Base-by-base conservation (phyloP, 2,888 invertebrate species). In the Ophion costatus region DNA sequence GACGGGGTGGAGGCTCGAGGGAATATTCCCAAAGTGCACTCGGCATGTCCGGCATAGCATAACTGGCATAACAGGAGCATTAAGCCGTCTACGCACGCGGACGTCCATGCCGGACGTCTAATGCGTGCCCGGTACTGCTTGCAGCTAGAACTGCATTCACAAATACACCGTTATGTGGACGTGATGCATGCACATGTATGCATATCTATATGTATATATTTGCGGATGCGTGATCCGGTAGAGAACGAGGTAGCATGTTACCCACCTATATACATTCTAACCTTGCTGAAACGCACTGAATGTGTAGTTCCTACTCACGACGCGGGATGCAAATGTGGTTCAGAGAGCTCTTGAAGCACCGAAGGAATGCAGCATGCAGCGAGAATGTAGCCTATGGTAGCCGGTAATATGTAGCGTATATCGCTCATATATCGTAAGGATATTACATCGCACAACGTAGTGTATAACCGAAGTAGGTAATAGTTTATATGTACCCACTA, bases 31-130 rank as follows among this genome's bases (percentile, higher is more conserved):
- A 66, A 84, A 86, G 88, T 84, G 84, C 86, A 89, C 88, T 91
- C 89, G 87, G 89, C 90, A 90, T 91, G 88, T 86, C 87, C 87
- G 84, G 87, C 89, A 89, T 90, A 89, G 87, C 90, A 90, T 89
- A 90, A 90, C 91, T 88, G 86, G 88, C 88, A 89, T 88, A 90
- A 89, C 89, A 73, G 87, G 88, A 86, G 88, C 88, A 89, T 90
- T 85, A 82, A 79, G 80, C 85, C 85, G 82, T 85, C 82, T 78
- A 81, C 85, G 80, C 74, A 78, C 80, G 24, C 33, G 66, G 63
- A 76, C 67, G 75, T 81, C 71, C 38, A 61, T 71, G 73, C 76
- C 69, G 75, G 79, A 80, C 80, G 73, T 64, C 80, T 82, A 82
- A 85, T 82, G 85, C 85, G 82, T 76, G 45, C 79, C 80, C 45